Evolutionary conservation across 2,888 invertebrate species (phyloP).

Genomic region (Apoda limacodes): DNA sequence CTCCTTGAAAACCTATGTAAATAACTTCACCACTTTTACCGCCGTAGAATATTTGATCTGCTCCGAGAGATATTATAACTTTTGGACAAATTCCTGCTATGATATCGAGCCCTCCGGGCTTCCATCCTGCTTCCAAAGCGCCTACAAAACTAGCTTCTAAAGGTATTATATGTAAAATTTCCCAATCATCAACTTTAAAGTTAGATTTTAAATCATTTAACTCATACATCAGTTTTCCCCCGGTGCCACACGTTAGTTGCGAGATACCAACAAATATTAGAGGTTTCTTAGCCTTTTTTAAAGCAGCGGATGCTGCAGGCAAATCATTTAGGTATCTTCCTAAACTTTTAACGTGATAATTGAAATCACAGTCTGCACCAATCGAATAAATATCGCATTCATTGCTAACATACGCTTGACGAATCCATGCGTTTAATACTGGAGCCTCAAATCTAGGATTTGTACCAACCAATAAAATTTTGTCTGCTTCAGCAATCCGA

Average conservation of each 20-base stretch:
- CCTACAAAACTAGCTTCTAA: slow-evolving; percentile 93
- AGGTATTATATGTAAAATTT: slow-evolving; percentile 89
- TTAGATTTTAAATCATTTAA: slow-evolving; percentile 22
- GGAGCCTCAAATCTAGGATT: slow-evolving; percentile 99
- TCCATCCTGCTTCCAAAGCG: slow-evolving; percentile 95
- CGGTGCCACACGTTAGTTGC: slow-evolving; percentile 27
- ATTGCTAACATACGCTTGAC: slow-evolving; percentile 91
- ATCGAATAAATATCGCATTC: slow-evolving; percentile 88
- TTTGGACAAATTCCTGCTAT: slow-evolving; percentile 74
- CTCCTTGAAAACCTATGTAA: slow-evolving; percentile 95
- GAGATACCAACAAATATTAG: slow-evolving; percentile 48
- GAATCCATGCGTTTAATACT: slow-evolving; percentile 91
- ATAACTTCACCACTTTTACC: slow-evolving; percentile 83
- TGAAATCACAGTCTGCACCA: slow-evolving; percentile 90
- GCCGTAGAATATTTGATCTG: slow-evolving; percentile 86
- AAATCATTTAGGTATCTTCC: slow-evolving; percentile 28
- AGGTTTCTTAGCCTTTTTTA: slow-evolving; percentile 36
- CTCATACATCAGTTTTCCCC: slow-evolving; percentile 28
- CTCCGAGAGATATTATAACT: slow-evolving; percentile 90
- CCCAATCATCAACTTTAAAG: slow-evolving; percentile 25
- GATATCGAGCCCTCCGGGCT: slow-evolving; percentile 74
- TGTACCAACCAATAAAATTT: slow-evolving; percentile 92
- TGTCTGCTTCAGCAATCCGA: slow-evolving; percentile 80
- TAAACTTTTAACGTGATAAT: slow-evolving; percentile 71
- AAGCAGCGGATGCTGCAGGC: slow-evolving; percentile 16